phyloP scores from a whole-genome alignment of 2,113 vertebrate species.

The Hippopotamus amphibius region DNA sequence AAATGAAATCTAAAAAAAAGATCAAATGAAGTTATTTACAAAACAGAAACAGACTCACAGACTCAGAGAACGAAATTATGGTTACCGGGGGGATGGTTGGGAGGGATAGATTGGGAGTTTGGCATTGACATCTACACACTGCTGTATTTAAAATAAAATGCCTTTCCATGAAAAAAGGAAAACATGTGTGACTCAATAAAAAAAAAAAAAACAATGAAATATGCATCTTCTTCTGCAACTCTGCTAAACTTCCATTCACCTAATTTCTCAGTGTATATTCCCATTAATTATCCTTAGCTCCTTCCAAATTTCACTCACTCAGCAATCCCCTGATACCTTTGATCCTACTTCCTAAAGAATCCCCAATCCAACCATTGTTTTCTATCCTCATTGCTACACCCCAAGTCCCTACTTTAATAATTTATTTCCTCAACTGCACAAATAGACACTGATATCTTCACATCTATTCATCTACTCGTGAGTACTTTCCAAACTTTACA shows the following conservation, averaged over 20 bases:
- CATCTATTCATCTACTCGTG: background rate
- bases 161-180: background rate
- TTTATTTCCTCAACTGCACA: background rate
- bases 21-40: background rate
- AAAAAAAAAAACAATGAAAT: background rate
- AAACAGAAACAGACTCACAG: background rate
- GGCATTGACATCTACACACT: background rate
- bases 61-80: background rate
- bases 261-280: background rate
- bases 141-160: background rate
- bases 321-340: background rate
- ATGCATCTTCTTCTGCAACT: background rate
- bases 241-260: background rate
- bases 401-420: background rate
- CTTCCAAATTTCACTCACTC: background rate
- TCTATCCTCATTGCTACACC: background rate
- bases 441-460: background rate
- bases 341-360: background rate
- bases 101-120: background rate
- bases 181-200: background rate
- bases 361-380: background rate
- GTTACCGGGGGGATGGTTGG: background rate
- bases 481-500: background rate
- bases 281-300: background rate
- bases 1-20: background rate